Evolutionary conservation across 2,113 vertebrate genomes (phyloP), one percentile per base, ranked within the genome.

Genomic region (Lepus americanus): DNA sequence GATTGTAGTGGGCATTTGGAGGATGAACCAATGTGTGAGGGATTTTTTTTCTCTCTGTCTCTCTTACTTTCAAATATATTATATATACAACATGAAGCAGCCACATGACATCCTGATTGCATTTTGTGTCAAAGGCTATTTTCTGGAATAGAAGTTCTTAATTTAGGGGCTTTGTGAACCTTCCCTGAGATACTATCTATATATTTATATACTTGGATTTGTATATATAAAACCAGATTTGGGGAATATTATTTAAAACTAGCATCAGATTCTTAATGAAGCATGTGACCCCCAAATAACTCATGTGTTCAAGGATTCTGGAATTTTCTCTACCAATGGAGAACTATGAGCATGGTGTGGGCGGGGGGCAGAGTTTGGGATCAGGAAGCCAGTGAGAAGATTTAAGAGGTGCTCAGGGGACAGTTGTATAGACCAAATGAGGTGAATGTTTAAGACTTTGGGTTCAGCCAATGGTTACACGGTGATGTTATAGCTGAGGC

Each of bases 91-190:
- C 67, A 55, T 9, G 4, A 22, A 87, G 36, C 3, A n/a, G 59
- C 12, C 27, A 51, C 25, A 14, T 69, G 76, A 23, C 10, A 69
- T 53, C 76, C 39, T 64, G 49, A 70, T 31, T 29, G 23, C 27
- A 53, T 81, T 81, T 95, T 87, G n/a, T 36, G 63, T 55, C 72
- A 79, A 90, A 77, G n/a, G 22, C 20, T 90, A 51, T 78, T 92
- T n/a, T 94, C 70, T 95, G 27, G 22, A 78, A 70, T n/a, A 67
- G 27, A 78, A 25, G 13, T 8, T 92, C 10, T 90, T 87, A 92
- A 83, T 66, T 74, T 79, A 55, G 14, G 64, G 44, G 79, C 39
- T 85, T 55, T 0, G 0, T 11, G 23, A 85, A 6, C 25, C 36
- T 92, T 9, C 22, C 78, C 8, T 63, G 33, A 94, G 27, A 72